Percentiles rank a stretch among this genome's conserved stretches.
These are phyloP conservation scores for Protosalanx chinensis DNA, from an alignment of 2,797 vertebrate species.

Conservation along the genomic window DNA sequence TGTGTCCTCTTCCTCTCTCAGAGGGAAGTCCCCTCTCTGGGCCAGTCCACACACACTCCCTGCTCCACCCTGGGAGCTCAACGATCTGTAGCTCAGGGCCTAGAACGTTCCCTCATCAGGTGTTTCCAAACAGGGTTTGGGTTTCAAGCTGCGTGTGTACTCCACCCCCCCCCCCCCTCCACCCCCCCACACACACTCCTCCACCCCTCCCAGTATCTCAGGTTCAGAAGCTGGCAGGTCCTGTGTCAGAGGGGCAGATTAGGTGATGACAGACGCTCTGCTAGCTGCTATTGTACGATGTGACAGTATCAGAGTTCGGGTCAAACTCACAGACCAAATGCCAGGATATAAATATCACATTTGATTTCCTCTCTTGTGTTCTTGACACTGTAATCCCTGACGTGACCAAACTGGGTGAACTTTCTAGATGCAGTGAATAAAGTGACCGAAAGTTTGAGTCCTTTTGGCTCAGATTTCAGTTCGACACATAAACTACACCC, in stretches of 20 bases:
- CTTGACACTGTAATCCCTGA: background rate
- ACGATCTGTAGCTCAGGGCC: constrained; percentile 31
- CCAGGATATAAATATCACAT: background rate
- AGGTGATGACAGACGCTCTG: background rate
- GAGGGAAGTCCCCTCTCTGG: no score
- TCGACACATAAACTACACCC: background rate
- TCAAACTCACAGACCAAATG: background rate
- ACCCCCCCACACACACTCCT: no score
- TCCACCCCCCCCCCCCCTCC: no score
- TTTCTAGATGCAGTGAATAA: background rate
- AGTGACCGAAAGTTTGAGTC: background rate
- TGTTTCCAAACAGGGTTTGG: background rate
- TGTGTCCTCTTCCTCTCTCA: background rate
- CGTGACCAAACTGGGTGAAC: background rate
- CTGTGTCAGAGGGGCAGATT: constrained; percentile 1
- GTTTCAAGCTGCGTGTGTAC: background rate
- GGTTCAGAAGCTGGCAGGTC: background rate
- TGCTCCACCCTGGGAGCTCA: background rate
- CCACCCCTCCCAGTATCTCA: background rate
- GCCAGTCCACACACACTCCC: background rate
- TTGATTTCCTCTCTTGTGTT: background rate
- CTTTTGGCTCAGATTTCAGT: background rate
- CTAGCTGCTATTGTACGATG: background rate
- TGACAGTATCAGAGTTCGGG: background rate
- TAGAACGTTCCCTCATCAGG: constrained; percentile 12